Evolutionary conservation across 1,140 invertebrate species (phyloP).

Genomic region (Patella vulgata): DNA sequence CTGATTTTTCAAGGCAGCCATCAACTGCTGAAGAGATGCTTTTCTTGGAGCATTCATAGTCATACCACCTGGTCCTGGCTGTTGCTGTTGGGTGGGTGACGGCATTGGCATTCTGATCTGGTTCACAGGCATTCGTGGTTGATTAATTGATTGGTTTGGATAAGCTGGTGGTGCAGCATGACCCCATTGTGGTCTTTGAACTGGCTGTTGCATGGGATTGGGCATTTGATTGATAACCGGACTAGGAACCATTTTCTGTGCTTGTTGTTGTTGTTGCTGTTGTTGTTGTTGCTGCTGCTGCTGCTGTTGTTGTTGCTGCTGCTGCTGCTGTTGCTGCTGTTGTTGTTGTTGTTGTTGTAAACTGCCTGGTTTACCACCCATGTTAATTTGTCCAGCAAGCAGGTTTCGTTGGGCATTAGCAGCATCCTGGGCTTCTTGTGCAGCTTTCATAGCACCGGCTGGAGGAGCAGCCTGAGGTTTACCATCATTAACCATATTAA

Average conservation of each 20-base stretch:
- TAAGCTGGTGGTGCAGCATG: constrained; percentile 20
- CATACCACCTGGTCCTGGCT: constrained; percentile 30
- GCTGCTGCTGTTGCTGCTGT: constrained; percentile 31
- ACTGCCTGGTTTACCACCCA: constrained; percentile 31
- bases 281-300: constrained; percentile 37
- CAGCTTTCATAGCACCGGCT: constrained; percentile 84
- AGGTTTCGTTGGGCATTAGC: constrained; percentile 71
- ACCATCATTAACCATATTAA: constrained; percentile 32
- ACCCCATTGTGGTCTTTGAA: constrained; percentile 30
- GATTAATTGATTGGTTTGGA: constrained; percentile 7
- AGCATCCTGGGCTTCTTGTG: constrained; percentile 92
- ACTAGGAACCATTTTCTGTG: constrained; percentile 8
- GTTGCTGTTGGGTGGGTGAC: constrained; percentile 33
- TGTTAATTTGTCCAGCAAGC: constrained; percentile 35
- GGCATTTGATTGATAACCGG: constrained; percentile 28
- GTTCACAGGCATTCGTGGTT: constrained; percentile 18
- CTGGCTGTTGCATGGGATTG: constrained; percentile 1
- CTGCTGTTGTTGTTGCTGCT: constrained; percentile 34
- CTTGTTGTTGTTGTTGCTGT: constrained; percentile 17
- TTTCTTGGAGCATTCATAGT: constrained; percentile 48
- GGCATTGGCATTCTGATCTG: constrained; percentile 25
- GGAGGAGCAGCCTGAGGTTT: constrained; percentile 77
- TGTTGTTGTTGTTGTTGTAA: constrained; percentile 39
- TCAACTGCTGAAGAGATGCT: constrained; percentile 84
- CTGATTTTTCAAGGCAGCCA: constrained; percentile 88